A percentile compares a stretch with the other conserved stretches of the same genome.
These are phyloP conservation scores for Meloe dianella DNA, from an alignment of 2,888 invertebrate genomes.

Conservation along the genomic window DNA sequence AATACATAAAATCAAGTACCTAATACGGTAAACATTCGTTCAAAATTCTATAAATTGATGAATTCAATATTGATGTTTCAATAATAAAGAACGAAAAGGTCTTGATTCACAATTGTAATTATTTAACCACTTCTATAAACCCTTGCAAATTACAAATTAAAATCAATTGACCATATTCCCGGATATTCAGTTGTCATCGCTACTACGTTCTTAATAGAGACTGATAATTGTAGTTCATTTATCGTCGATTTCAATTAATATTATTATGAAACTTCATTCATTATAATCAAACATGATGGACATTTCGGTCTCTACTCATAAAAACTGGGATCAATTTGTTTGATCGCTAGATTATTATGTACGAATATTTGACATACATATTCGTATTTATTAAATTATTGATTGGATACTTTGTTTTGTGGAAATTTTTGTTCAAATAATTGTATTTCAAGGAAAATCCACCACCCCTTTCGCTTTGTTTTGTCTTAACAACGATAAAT, in stretches of 20 bases:
- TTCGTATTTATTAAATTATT: too few relatives aligned
- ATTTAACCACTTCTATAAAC: neutral
- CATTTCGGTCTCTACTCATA: too few relatives aligned
- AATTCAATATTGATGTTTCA: neutral
- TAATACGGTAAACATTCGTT: neutral
- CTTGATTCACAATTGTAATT: neutral
- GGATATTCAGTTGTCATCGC: neutral
- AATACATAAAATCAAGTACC: slow-evolving; percentile 21
- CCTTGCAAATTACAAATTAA: slow-evolving; percentile 7
- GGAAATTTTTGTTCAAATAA: too few relatives aligned
- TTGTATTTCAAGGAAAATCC: too few relatives aligned
- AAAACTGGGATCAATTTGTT: too few relatives aligned
- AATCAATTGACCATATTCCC: slow-evolving; percentile 12
- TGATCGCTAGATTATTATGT: too few relatives aligned
- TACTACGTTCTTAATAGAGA: neutral
- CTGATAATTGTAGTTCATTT: neutral
- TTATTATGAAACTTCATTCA: too few relatives aligned
- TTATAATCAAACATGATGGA: too few relatives aligned
- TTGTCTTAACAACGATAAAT: too few relatives aligned
- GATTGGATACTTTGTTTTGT: too few relatives aligned
- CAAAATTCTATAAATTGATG: neutral
- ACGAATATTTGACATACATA: too few relatives aligned
- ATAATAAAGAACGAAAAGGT: neutral
- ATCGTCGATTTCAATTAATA: neutral
- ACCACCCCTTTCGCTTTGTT: too few relatives aligned